phyloP scores from a whole-genome alignment of 2,888 invertebrate species.

The Lomographa bimaculata region DNA sequence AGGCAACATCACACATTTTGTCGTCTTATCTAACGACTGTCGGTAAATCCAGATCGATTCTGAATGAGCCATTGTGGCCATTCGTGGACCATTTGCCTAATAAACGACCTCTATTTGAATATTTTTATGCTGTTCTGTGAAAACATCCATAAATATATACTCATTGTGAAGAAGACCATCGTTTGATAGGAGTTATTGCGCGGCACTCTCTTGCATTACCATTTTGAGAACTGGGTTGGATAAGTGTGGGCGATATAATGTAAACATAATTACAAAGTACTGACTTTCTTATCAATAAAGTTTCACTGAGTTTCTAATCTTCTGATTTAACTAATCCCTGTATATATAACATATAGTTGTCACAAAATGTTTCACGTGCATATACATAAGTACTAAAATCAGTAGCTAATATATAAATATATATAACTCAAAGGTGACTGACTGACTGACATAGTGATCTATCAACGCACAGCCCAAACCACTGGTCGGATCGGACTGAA shows the following conservation, averaged over 20 bases:
- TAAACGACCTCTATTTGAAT: constrained; percentile 28
- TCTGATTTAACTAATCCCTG: too few species aligned
- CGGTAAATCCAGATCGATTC: constrained; percentile 14
- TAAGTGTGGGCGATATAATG: constrained; percentile 5
- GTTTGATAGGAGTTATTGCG: constrained; percentile 12
- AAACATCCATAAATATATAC: constrained; percentile 22
- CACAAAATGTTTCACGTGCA: too few species aligned
- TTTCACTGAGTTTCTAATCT: constrained; percentile 8
- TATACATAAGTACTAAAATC: too few species aligned
- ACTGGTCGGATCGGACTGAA: too few species aligned
- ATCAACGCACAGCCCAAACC: too few species aligned
- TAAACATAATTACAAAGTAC: too few species aligned
- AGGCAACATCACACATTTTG: constrained; percentile 22
- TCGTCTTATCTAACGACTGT: constrained; percentile 10
- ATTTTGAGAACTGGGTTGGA: constrained; percentile 1
- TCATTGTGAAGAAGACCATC: constrained; percentile 19
- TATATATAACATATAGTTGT: too few species aligned
- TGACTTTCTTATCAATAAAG: constrained; percentile 2
- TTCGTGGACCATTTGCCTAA: constrained; percentile 22
- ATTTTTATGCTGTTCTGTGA: constrained; percentile 23
- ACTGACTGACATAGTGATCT: too few species aligned
- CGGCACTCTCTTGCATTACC: constrained; percentile 8
- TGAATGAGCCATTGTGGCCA: constrained; percentile 13
- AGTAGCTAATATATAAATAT: too few species aligned
- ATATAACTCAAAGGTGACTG: too few species aligned